Percentiles rank a stretch among this genome's conserved stretches.
These are phyloP conservation scores for Prionailurus bengalensis DNA, from an alignment of 2,113 vertebrate genomes.

Conservation along the genomic window DNA sequence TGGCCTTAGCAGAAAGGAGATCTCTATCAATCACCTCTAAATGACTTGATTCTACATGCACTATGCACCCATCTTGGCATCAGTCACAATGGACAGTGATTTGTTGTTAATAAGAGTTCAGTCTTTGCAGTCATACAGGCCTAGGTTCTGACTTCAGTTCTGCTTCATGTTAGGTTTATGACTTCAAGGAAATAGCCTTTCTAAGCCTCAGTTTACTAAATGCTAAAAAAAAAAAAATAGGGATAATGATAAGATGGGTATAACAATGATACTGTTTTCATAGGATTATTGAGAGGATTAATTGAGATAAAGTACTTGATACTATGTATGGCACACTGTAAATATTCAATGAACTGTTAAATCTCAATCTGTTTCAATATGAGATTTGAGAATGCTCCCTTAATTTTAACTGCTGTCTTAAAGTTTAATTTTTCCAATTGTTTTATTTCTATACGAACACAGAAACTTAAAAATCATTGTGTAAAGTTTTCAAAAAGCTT, in stretches of 20 bases:
- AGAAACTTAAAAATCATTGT: background rate
- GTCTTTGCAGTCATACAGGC: background rate
- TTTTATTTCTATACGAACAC: background rate
- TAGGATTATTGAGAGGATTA: background rate
- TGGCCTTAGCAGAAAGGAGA: background rate
- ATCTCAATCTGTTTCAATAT: background rate
- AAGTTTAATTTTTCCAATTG: background rate
- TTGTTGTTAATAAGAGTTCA: background rate
- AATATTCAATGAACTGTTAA: background rate
- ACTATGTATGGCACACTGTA: background rate
- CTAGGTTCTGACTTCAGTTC: background rate
- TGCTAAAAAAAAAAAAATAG: background rate
- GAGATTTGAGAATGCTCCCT: background rate
- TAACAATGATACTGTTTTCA: background rate
- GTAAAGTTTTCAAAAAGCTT: background rate
- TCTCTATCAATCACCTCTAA: background rate
- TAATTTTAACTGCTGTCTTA: slow-evolving; percentile 15
- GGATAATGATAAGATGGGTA: background rate
- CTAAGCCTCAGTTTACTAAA: slow-evolving; percentile 13
- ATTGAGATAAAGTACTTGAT: background rate
- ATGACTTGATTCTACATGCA: background rate
- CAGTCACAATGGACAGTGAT: background rate
- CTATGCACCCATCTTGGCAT: background rate
- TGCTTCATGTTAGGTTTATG: background rate
- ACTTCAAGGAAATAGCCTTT: background rate